Evolutionary conservation across 1,140 invertebrate genomes (phyloP).

Genomic region (Pygmarrhopalites habei): DNA sequence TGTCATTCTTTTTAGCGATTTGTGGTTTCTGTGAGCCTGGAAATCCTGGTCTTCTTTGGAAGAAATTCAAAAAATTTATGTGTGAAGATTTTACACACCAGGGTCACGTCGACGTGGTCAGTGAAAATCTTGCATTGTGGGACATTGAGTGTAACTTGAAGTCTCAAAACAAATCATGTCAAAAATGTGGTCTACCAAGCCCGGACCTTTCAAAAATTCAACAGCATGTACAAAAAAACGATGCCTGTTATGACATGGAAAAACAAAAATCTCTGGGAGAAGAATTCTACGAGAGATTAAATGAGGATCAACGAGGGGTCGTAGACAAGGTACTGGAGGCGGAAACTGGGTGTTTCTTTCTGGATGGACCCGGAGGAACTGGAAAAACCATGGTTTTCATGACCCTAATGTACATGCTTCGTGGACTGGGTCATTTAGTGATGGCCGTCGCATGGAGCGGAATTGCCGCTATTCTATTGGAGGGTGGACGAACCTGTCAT

Average conservation of each 20-base stretch:
- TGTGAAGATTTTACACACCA: constrained; percentile 9
- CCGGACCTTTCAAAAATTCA: not conserved
- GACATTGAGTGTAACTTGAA: not conserved
- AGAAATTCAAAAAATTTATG: constrained; percentile 23
- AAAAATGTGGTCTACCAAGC: constrained; percentile 3
- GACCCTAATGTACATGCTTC: not conserved
- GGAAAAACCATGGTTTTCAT: constrained; percentile 26
- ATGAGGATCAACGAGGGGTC: too few species aligned
- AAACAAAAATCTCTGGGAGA: not conserved
- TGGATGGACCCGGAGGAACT: not conserved
- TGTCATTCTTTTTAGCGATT: too few species aligned
- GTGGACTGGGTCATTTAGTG: constrained; percentile 1
- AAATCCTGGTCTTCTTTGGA: constrained; percentile 24
- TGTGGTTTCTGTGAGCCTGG: constrained; percentile 18
- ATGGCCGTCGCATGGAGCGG: constrained; percentile 27
- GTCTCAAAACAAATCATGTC: not conserved
- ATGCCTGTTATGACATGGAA: not conserved
- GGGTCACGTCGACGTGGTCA: not conserved
- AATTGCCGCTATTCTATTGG: constrained; percentile 29
- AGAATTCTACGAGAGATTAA: not conserved
- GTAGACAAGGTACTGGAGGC: too few species aligned
- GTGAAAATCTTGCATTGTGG: not conserved
- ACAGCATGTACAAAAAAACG: not conserved
- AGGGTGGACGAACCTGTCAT: constrained; percentile 23
- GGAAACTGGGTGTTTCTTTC: not conserved